A percentile compares a stretch with the other conserved stretches of the same genome.
Conservation (phyloP, 1,140 invertebrate genomes). For the Batillaria attramentaria region DNA sequence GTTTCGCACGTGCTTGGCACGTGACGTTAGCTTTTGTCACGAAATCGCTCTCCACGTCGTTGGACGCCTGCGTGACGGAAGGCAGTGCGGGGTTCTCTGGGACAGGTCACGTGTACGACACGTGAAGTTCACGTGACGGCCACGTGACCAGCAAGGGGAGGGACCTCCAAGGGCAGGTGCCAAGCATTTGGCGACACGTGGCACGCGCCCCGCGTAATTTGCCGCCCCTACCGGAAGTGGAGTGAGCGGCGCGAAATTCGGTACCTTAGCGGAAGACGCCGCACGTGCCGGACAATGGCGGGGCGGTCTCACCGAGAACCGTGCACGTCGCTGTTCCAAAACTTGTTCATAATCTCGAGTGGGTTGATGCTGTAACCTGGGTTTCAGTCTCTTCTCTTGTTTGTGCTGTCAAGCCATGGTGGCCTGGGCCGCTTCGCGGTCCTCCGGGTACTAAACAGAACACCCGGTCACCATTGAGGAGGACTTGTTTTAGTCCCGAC, state of each 20-base stretch:
- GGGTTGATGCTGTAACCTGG: too few relatives aligned
- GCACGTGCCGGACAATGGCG: background rate
- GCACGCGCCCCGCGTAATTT: background rate
- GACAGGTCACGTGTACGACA: background rate
- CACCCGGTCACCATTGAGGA: too few relatives aligned
- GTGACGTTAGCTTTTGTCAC: slow-evolving; percentile 8
- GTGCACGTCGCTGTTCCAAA: too few relatives aligned
- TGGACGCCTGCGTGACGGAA: background rate
- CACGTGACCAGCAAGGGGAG: background rate
- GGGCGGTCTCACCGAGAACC: too few relatives aligned
- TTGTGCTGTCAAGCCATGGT: too few relatives aligned
- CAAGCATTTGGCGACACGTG: background rate
- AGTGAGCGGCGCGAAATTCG: background rate
- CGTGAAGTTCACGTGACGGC: too few relatives aligned
- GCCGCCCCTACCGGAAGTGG: background rate
- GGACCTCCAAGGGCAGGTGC: background rate
- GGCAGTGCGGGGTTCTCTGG: background rate
- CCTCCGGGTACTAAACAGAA: too few relatives aligned
- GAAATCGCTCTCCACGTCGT: slow-evolving; percentile 2
- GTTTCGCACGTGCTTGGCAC: background rate
- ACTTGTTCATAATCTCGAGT: too few relatives aligned
- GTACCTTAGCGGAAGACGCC: background rate
- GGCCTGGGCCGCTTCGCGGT: too few relatives aligned
- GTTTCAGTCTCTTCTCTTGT: too few relatives aligned
- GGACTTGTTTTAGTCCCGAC: too few relatives aligned